Evolutionary conservation across 2,797 vertebrate species (phyloP), one percentile per base, ranked within the genome.

Genomic region (Cirrhinus molitorella): DNA sequence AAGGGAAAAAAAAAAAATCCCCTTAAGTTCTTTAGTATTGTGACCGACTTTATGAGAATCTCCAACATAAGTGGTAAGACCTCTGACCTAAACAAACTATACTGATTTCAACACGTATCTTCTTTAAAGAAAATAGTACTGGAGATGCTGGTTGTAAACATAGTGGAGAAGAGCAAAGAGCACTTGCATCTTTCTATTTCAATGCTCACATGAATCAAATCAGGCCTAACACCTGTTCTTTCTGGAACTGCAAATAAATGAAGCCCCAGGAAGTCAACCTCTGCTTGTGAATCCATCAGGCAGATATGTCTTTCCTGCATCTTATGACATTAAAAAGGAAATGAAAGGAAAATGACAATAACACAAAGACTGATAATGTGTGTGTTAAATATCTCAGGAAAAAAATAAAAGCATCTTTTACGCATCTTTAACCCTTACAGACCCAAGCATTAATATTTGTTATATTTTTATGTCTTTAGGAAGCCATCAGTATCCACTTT

Each of bases 351-450:
- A 59, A 51, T 66, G 45, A 82, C 61, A 61, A 59, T 47, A 79
- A 76, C 49, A 80, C 67, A 83, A 82, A 79, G 25, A 53, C 31
- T 83, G 82, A 87, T 82, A 66, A 84, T 59, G 47, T 72, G 47
- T 72, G 25, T 68, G 43, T 82, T 40, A 70, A 45, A 43, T 23
- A 8, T 68, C 11, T 40, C 10, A 40, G n/a, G n/a, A n/a, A n/a
- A n/a, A n/a, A n/a, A 37, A 67, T 17, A 34, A 19, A 61, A 28
- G 0, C 5, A 61, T 28, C 0, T 28, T 28, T 61, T 61, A 28
- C 1, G 1, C 13, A 31, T 40, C 17, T 40, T 66, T 19, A 65
- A 66, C 17, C 16, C 7, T 19, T 34, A 19, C 28, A 21, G 16
- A 34, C 4, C 31, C 31, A 34, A 34, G 31, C 4, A 34, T 34